Evolutionary conservation across 2,113 vertebrate species (phyloP), one percentile per base, ranked within the genome.

Genomic region (Eubucco bourcierii): DNA sequence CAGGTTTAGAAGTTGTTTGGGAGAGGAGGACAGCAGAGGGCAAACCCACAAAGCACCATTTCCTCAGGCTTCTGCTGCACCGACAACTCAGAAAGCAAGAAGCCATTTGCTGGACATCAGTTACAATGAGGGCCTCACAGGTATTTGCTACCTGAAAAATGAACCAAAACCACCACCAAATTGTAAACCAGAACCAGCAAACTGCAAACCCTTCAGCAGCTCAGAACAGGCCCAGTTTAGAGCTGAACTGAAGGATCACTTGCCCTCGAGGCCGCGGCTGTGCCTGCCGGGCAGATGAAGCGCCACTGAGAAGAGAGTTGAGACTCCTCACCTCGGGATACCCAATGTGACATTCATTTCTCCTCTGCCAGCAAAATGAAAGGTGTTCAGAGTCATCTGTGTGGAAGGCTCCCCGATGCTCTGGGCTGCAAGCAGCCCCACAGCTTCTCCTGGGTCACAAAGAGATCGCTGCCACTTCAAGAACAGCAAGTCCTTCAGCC

Each of bases 381-480:
- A 99, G 67, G 99, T 99, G 98, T 99, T 99, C 63, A 99, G 98
- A 50, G 99, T 99, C 99, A 99, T 99, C 97, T 99, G 99, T 13
- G 99, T 99, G 91, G 99, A 99, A 41, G 99, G 99, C 29, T 99
- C 99, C 1, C 99, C 99, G 11, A 99, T 99, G 93, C 99, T 99
- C 98, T 99, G 99, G 84, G 99, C 99, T 2, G 99, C 99, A 90
- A 99, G 98, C 53, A 99, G 98, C 25, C 99, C 99, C 85, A 99
- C 99, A 1, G 99, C 99, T 90, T 99, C 99, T 4, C 99, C 99
- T 0, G 99, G 99, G 68, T 99, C 99, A 88, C 99, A 99, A 11
- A 99, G 98, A 0, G 99, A 98, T 11, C 98, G 97, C 96, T 99
- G 99, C 99, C 99, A 99, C 96, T 99, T 99, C 20, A 99, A 98